Evolutionary conservation across 2,797 vertebrate species (phyloP).

Genomic region (Hemibagrus guttatus): DNA sequence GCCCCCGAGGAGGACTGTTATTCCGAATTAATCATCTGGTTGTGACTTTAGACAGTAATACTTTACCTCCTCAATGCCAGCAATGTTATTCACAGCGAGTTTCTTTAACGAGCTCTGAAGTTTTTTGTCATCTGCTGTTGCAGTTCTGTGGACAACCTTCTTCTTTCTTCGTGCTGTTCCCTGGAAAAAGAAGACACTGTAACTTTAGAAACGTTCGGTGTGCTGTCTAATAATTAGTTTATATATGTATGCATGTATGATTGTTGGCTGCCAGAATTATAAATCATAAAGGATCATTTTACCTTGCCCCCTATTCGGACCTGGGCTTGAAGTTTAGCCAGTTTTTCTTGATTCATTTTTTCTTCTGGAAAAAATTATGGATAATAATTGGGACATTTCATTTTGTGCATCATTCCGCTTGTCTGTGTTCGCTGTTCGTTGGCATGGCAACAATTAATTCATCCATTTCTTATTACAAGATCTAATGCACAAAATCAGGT

Average conservation of each 20-base stretch:
- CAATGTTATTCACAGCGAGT: constrained; percentile 96
- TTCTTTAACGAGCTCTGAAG: constrained; percentile 98
- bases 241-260: not conserved
- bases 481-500: no score
- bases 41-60: not conserved
- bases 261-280: not conserved
- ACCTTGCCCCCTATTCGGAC: constrained; percentile 99
- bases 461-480: not conserved
- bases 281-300: not conserved
- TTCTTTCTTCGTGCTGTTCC: constrained; percentile 98
- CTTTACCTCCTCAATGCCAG: constrained; percentile 96
- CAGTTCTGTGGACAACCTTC: constrained; percentile 98
- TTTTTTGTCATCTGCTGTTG: constrained; percentile 98
- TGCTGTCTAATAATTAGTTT: not conserved
- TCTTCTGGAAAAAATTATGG: constrained; percentile 54
- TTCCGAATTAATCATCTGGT: not conserved
- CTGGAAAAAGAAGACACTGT: constrained; percentile 62
- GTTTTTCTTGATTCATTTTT: constrained; percentile 98
- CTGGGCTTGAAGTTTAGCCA: constrained; percentile 97
- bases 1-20: not conserved
- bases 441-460: not conserved
- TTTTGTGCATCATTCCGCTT: not conserved
- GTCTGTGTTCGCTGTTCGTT: not conserved
- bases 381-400: not conserved
- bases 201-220: not conserved